A percentile compares a stretch with the other conserved stretches of the same genome.
Conservation (phyloP, 1,140 invertebrate genomes). For the Drosophila tristis region DNA sequence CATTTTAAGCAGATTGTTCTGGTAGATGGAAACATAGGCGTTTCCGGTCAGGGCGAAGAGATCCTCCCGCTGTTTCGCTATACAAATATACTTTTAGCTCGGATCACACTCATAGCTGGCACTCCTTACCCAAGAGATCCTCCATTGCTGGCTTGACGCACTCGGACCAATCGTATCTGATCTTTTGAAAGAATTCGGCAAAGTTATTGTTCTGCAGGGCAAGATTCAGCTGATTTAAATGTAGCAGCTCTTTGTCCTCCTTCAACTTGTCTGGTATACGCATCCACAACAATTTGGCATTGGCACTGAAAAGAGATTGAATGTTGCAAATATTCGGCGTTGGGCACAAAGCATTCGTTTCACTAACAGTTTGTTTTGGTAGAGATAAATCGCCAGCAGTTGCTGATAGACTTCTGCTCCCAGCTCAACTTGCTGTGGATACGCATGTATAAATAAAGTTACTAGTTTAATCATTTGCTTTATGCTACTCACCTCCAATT, state of each 20-base stretch:
- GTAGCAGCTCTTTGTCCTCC: slow-evolving; percentile 60
- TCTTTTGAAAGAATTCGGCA: slow-evolving; percentile 64
- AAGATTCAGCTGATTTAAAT: slow-evolving; percentile 59
- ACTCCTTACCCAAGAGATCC: slow-evolving; percentile 52
- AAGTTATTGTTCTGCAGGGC: slow-evolving; percentile 68
- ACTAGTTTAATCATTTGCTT: background rate
- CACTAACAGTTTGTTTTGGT: slow-evolving; percentile 65
- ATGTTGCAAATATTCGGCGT: background rate
- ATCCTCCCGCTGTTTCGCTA: slow-evolving; percentile 63
- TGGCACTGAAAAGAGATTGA: slow-evolving; percentile 28
- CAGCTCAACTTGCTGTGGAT: slow-evolving; percentile 49
- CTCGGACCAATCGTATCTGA: slow-evolving; percentile 69
- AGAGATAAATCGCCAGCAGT: slow-evolving; percentile 70
- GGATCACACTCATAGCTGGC: background rate
- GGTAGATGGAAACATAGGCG: slow-evolving; percentile 72
- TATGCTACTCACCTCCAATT: slow-evolving; percentile 48
- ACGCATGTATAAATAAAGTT: background rate
- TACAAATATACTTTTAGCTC: background rate
- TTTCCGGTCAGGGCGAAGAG: slow-evolving; percentile 54
- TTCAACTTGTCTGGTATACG: slow-evolving; percentile 59
- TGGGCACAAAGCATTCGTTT: background rate
- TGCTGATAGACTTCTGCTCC: slow-evolving; percentile 58
- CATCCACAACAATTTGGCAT: slow-evolving; percentile 72
- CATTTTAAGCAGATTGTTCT: slow-evolving; percentile 60
- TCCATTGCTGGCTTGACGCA: slow-evolving; percentile 50